Base-by-base conservation (phyloP, 2,888 invertebrate species). In the Metopia argyrocephala region DNA sequence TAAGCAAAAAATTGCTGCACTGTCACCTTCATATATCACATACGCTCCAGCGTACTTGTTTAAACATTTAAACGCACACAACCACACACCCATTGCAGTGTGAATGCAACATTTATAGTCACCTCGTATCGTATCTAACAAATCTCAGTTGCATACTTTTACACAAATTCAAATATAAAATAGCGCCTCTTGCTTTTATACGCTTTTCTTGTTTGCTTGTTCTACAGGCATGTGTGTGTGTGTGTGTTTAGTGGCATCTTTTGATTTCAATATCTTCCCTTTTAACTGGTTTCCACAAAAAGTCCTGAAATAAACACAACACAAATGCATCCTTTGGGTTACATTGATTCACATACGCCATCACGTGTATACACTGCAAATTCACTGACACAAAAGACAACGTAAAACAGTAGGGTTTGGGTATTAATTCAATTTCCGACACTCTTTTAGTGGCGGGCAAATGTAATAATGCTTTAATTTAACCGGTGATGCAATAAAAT, bases 391-490 rank as follows among this genome's bases (percentile, higher is more conserved):
- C 31, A 69, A 54, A 56, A 46, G 5, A 18, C 2, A 9, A 59
- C 18, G 5, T 21, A 62, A 50, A 48, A 79, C 82, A 81, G 38
- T 38, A 38, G 38, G 15, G 38, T 2, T 38, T 56, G 83, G 76
- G 82, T 82, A 84, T 84, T 81, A 83, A 84, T 84, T 84, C 84
- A 84, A 84, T 84, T 84, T 83, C 84, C 83, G 84, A 84, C 84
- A 84, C 83, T 82, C 83, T 76, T 68, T 69, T 76, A 84, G 83
- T 84, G 84, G 83, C 74, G 83, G 81, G 82, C 82, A 84, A 84
- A 84, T 84, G 84, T 82, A 84, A 84, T 84, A 84, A 83, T 83
- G 82, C 82, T 83, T 84, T 82, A 81, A 83, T 84, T 84, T 84
- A 84, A 84, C 84, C 84, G 83, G 71, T 65, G 65, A 80, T 80